A percentile compares a stretch with the other conserved stretches of the same genome.
phyloP scores from a whole-genome alignment of 1,140 invertebrate genomes.

The Condylostylus longicornis region DNA sequence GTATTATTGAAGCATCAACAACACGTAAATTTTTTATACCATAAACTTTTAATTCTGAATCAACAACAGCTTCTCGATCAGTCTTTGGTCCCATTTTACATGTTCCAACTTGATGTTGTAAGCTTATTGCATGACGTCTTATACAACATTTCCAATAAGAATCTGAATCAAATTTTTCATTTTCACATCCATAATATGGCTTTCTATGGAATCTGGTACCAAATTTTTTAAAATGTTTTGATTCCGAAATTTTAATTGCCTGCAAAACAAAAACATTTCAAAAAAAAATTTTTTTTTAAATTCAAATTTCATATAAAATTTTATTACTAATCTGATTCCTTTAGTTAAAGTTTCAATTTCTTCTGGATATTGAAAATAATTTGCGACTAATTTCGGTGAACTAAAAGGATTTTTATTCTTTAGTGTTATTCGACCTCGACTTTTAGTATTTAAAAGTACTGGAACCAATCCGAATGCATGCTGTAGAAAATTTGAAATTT shows the following conservation, averaged over 20 bases:
- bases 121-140: slow-evolving; percentile 46
- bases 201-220: slow-evolving; percentile 44
- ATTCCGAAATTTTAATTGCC: slow-evolving; percentile 43
- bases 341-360: slow-evolving; percentile 53
- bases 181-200: slow-evolving; percentile 50
- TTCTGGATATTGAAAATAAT: slow-evolving; percentile 54
- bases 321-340: slow-evolving; percentile 51
- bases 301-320: neutral
- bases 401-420: slow-evolving; percentile 51
- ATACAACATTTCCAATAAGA: slow-evolving; percentile 60
- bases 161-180: slow-evolving; percentile 42
- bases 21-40: slow-evolving; percentile 52
- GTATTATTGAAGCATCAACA: slow-evolving; percentile 58
- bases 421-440: slow-evolving; percentile 51
- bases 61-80: slow-evolving; percentile 57
- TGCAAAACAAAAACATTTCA: slow-evolving; percentile 21
- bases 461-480: slow-evolving; percentile 49
- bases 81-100: slow-evolving; percentile 59
- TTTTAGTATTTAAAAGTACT: slow-evolving; percentile 56
- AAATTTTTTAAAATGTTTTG: slow-evolving; percentile 42
- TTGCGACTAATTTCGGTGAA: slow-evolving; percentile 58
- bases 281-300: no score
- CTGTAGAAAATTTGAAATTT: neutral
- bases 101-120: slow-evolving; percentile 61
- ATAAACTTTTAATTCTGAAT: slow-evolving; percentile 52